Percentiles rank a stretch among this genome's conserved stretches.
Conservation (phyloP, 1,140 invertebrate species). For the Trichonephila inaurata region DNA sequence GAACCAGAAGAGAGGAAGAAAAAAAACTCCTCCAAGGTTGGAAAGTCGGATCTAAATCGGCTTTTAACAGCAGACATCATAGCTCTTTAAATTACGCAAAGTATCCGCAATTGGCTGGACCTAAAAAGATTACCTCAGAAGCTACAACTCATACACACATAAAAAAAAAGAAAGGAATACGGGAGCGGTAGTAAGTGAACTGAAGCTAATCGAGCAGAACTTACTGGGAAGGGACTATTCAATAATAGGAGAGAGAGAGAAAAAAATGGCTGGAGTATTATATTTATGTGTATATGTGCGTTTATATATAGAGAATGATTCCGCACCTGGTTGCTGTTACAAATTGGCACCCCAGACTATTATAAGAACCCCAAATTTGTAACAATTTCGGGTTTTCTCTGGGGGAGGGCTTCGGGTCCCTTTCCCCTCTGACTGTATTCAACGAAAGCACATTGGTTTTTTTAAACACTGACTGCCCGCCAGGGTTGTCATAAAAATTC, state of each 20-base stretch:
- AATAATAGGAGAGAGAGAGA: slow-evolving; percentile 40
- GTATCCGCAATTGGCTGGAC: slow-evolving; percentile 60
- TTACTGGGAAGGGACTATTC: slow-evolving; percentile 66
- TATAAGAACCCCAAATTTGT: slow-evolving; percentile 74
- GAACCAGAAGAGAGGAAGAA: not conserved
- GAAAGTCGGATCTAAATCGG: slow-evolving; percentile 23
- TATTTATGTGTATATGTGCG: slow-evolving; percentile 70
- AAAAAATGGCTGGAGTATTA: slow-evolving; percentile 28
- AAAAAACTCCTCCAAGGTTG: not conserved
- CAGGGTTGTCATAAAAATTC: not conserved
- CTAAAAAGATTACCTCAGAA: slow-evolving; percentile 65
- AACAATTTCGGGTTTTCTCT: slow-evolving; percentile 68
- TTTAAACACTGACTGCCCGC: slow-evolving; percentile 12
- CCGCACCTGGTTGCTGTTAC: slow-evolving; percentile 74
- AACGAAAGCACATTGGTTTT: slow-evolving; percentile 60
- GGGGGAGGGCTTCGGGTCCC: not conserved
- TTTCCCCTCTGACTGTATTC: not conserved
- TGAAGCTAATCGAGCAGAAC: slow-evolving; percentile 73
- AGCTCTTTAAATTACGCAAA: slow-evolving; percentile 67
- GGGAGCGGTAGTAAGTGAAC: slow-evolving; percentile 61
- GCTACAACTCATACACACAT: slow-evolving; percentile 35
- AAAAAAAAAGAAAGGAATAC: not conserved
- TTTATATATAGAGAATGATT: slow-evolving; percentile 55
- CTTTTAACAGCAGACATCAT: slow-evolving; percentile 51
- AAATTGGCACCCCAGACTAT: slow-evolving; percentile 68